These are phyloP conservation scores for Schizotus pectinicornis DNA, from an alignment of 2,888 invertebrate genomes.

Conservation along the genomic window DNA sequence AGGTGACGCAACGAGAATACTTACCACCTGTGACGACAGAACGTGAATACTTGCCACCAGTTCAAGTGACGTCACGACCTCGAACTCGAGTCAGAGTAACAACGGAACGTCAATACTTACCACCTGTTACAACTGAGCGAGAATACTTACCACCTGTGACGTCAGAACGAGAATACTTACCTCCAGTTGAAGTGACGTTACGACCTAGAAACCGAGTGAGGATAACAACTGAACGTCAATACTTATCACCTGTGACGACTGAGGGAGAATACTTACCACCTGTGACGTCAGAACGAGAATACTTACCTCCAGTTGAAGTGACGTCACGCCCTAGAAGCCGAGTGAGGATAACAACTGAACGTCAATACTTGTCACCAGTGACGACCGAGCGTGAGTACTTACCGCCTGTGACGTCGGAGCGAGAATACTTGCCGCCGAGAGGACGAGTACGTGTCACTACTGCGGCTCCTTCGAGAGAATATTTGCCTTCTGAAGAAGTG, in stretches of 20 bases:
- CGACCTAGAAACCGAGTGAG: not conserved
- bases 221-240: not conserved
- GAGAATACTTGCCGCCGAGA: conserved; percentile 32
- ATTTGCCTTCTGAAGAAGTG: conserved; percentile 38
- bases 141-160: not conserved
- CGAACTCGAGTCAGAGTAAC: not conserved
- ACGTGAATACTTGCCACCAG: conserved; percentile 3
- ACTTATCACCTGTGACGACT: not conserved
- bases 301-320: conserved; percentile 11
- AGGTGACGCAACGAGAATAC: conserved; percentile 6
- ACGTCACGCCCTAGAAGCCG: not conserved
- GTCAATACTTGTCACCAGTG: conserved; percentile 26
- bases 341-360: not conserved
- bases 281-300: not conserved
- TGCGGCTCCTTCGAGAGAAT: conserved; percentile 40
- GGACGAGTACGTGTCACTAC: conserved; percentile 12
- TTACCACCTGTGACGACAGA: conserved; percentile 4
- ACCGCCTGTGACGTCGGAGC: conserved; percentile 16
- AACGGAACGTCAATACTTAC: conserved; percentile 7
- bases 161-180: conserved; percentile 6
- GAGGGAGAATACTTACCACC: not conserved
- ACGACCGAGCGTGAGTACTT: conserved; percentile 20
- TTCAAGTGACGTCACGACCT: no score
- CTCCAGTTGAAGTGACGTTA: not conserved
- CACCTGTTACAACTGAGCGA: not conserved